Percentiles rank a stretch among this genome's conserved stretches.
These are phyloP conservation scores for Hydrozoanthus gracilis DNA, from an alignment of 92 coral and sea anemone species.

Conservation along the genomic window DNA sequence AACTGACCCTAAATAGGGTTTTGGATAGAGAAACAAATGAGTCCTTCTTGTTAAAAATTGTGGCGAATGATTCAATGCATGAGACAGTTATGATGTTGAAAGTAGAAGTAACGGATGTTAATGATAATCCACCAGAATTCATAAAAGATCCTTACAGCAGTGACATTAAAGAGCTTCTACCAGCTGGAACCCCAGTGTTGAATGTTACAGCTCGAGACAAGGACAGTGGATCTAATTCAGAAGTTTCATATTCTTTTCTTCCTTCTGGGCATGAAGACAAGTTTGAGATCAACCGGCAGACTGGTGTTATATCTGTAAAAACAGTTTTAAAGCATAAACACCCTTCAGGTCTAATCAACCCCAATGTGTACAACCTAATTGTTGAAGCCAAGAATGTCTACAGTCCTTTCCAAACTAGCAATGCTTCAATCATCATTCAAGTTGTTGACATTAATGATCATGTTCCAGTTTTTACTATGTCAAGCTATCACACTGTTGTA, in stretches of 20 bases:
- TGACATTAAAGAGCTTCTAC: conserved; percentile 63
- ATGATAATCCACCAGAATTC: conserved; percentile 90
- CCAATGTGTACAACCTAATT: conserved; percentile 79
- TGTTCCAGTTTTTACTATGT: conserved; percentile 75
- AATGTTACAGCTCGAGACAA: conserved; percentile 84
- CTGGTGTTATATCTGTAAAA: conserved; percentile 71
- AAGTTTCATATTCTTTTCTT: conserved; percentile 71
- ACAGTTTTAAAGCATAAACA: conserved; percentile 63
- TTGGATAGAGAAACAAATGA: conserved; percentile 78
- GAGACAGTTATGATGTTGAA: conserved; percentile 58
- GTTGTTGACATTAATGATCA: conserved; percentile 92
- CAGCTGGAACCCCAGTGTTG: conserved; percentile 71
- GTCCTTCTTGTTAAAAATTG: conserved; percentile 62
- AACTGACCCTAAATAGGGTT: conserved; percentile 59
- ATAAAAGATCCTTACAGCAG: conserved; percentile 52
- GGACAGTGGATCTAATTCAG: conserved; percentile 84
- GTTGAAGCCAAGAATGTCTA: conserved; percentile 79
- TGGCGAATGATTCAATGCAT: conserved; percentile 78
- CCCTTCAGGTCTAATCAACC: conserved; percentile 51
- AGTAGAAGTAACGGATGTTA: conserved; percentile 76
- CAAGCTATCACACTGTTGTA: conserved; percentile 59
- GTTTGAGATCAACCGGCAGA: conserved; percentile 74
- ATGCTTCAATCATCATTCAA: conserved; percentile 69
- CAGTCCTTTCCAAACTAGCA: conserved; percentile 67
- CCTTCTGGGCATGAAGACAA: conserved; percentile 69